Evolutionary conservation across 1,140 invertebrate genomes (phyloP).

Genomic region (Scylla paramamosain): DNA sequence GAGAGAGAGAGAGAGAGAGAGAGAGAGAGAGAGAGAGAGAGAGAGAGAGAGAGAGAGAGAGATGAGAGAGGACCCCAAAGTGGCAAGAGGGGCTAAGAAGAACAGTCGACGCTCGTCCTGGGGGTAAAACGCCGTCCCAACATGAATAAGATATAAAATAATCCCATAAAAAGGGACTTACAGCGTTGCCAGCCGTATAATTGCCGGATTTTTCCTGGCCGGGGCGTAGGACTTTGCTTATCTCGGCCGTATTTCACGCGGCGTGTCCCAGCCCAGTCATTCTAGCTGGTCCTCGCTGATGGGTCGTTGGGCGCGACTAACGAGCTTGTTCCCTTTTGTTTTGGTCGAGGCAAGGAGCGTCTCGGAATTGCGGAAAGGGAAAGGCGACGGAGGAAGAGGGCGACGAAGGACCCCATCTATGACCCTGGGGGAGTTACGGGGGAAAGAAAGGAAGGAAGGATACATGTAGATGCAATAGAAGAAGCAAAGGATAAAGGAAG

Average conservation of each 20-base stretch:
- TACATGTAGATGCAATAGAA: not conserved
- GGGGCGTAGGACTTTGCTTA: slow-evolving; percentile 69
- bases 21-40: not conserved
- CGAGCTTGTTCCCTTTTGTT: slow-evolving; percentile 72
- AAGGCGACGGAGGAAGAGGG: not conserved
- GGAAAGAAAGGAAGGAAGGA: not conserved
- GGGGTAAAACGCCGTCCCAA: slow-evolving; percentile 53
- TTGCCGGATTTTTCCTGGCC: slow-evolving; percentile 62
- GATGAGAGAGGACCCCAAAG: not conserved
- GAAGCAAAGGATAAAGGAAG: not conserved
- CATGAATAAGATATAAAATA: slow-evolving; percentile 72
- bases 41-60: slow-evolving; percentile 39
- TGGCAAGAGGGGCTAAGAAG: slow-evolving; percentile 40
- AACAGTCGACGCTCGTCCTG: not conserved
- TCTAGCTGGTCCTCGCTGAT: slow-evolving; percentile 67
- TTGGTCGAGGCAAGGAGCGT: slow-evolving; percentile 58
- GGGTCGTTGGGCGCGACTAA: slow-evolving; percentile 71
- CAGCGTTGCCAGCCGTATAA: slow-evolving; percentile 70
- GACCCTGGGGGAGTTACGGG: no score
- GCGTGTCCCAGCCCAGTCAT: slow-evolving; percentile 61
- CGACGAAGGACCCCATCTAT: not conserved
- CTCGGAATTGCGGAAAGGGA: slow-evolving; percentile 45
- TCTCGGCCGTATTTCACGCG: slow-evolving; percentile 69
- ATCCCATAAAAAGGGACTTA: slow-evolving; percentile 64
- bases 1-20: slow-evolving; percentile 11